phyloP scores from a whole-genome alignment of 2,888 invertebrate species.

The Eupithecia tripunctaria region DNA sequence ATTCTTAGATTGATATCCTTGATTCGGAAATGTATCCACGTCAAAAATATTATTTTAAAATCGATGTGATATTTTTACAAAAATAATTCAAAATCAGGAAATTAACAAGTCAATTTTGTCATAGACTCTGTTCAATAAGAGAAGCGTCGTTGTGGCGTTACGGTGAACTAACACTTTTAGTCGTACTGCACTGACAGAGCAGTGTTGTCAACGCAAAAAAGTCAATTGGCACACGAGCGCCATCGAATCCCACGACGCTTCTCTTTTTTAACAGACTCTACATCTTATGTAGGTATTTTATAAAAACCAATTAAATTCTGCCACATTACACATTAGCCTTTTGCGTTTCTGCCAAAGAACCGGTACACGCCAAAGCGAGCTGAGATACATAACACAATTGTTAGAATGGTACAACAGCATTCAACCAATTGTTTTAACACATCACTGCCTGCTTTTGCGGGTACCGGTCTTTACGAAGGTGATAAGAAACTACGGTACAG shows the following conservation, averaged over 20 bases:
- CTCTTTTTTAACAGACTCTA: too few species aligned
- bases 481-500: conserved; percentile 19
- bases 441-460: conserved; percentile 23
- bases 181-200: too few species aligned
- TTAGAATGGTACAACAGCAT: not conserved
- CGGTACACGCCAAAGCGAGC: conserved; percentile 27
- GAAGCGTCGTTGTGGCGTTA: too few species aligned
- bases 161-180: too few species aligned
- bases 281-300: not conserved
- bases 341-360: conserved; percentile 5
- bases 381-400: not conserved
- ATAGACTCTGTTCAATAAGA: too few species aligned
- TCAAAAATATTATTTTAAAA: not conserved
- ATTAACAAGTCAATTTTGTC: not conserved
- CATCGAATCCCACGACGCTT: too few species aligned
- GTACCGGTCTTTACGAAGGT: conserved; percentile 22
- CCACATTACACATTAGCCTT: not conserved
- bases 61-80: conserved; percentile 2
- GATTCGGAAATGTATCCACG: conserved; percentile 14
- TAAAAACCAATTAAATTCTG: not conserved
- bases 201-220: too few species aligned
- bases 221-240: too few species aligned
- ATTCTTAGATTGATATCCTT: not conserved
- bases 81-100: not conserved
- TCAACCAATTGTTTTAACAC: conserved; percentile 13